Evolutionary conservation across 2,797 vertebrate species (phyloP).

Genomic region (Nothura maculosa): DNA sequence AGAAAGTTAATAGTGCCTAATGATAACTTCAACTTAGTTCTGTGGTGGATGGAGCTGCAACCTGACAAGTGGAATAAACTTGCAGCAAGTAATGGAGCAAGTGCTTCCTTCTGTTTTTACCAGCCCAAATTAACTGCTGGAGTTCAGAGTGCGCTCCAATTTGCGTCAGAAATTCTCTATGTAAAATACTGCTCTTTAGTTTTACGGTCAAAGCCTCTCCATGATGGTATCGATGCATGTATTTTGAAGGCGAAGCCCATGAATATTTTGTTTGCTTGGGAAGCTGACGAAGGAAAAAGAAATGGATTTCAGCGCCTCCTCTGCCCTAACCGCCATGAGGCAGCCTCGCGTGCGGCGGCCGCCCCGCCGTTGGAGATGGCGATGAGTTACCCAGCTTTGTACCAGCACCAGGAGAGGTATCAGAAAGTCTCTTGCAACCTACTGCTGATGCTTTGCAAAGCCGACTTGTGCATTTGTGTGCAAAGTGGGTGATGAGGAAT

Average conservation of each 20-base stretch:
- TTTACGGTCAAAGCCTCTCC: background rate
- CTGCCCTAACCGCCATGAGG: accelerated
- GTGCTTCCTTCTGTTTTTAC: background rate
- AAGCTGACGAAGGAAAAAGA: background rate
- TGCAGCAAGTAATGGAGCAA: background rate
- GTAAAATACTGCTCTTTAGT: background rate
- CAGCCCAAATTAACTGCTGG: background rate
- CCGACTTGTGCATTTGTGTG: background rate
- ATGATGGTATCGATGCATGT: accelerated
- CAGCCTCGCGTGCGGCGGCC: background rate
- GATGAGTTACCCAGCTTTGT: background rate
- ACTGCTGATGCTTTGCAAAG: background rate
- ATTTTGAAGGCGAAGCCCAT: background rate
- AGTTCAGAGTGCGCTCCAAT: background rate
- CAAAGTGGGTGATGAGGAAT: background rate
- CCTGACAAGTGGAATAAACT: slow-evolving; percentile 34
- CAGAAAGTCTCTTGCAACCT: accelerated
- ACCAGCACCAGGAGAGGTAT: background rate
- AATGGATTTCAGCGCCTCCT: background rate
- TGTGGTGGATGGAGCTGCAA: background rate
- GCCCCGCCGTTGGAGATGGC: accelerated
- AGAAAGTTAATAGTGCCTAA: background rate
- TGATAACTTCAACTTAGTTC: background rate
- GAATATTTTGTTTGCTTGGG: background rate
- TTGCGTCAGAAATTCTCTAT: background rate